Evolutionary conservation across 2,113 vertebrate species (phyloP).

Genomic region (Sclerurus mexicanus): DNA sequence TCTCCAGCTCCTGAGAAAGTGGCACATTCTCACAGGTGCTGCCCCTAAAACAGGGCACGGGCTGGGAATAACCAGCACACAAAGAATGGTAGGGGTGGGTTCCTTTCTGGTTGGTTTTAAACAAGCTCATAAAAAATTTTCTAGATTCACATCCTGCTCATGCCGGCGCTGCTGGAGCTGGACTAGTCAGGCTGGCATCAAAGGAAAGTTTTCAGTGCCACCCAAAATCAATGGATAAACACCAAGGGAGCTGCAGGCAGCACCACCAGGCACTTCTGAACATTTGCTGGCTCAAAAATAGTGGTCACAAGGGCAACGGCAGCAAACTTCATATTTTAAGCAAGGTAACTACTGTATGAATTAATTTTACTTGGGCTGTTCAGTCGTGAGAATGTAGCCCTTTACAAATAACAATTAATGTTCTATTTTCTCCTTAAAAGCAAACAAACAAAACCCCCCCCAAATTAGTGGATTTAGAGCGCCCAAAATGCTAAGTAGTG

Average conservation of each 20-base stretch:
- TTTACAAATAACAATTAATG: slow-evolving; percentile 38
- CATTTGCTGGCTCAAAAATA: not conserved
- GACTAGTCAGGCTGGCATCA: not conserved
- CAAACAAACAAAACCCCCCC: not conserved
- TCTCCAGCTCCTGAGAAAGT: not conserved
- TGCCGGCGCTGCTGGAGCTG: not conserved
- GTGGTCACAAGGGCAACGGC: not conserved
- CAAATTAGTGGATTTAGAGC: not conserved
- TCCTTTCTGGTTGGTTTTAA: not conserved
- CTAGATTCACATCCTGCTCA: not conserved
- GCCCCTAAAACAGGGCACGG: not conserved
- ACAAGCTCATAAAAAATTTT: not conserved
- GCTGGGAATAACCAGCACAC: not conserved
- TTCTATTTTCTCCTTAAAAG: slow-evolving; percentile 30
- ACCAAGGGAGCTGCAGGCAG: not conserved
- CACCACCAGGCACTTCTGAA: not conserved
- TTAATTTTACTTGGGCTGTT: not conserved
- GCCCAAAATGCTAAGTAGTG: not conserved
- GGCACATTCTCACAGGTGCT: not conserved
- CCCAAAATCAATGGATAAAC: not conserved
- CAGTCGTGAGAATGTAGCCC: not conserved
- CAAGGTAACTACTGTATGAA: not conserved
- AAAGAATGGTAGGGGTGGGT: not conserved
- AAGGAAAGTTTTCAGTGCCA: not conserved
- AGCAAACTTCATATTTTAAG: slow-evolving; percentile 31